Conservation (phyloP, 2,113 vertebrate genomes). For the Nanger granti region DNA sequence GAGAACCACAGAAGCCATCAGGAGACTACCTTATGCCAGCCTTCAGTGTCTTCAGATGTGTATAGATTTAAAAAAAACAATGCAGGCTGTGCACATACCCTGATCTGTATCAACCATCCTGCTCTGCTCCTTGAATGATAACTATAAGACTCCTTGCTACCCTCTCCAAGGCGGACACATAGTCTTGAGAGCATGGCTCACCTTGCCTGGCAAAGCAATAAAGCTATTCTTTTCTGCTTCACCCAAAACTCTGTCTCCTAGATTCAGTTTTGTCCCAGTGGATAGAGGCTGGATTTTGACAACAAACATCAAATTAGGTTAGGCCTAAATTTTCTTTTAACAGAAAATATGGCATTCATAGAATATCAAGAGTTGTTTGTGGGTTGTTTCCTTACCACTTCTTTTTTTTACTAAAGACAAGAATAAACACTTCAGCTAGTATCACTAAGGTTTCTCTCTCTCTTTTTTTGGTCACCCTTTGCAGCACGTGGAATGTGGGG, state of each 20-base stretch:
- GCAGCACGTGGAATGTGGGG: not conserved
- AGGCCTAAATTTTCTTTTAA: not conserved
- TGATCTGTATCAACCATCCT: not conserved
- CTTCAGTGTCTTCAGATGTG: not conserved
- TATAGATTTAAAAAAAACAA: not conserved
- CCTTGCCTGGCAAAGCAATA: not conserved
- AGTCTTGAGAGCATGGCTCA: not conserved
- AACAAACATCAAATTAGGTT: not conserved
- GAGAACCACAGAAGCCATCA: not conserved
- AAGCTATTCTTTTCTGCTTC: not conserved
- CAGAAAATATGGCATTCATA: not conserved
- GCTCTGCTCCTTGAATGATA: not conserved
- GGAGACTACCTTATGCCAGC: not conserved
- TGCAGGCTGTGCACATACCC: not conserved
- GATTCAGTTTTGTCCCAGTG: not conserved
- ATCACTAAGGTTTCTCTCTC: not conserved
- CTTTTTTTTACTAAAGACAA: not conserved
- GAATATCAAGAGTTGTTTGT: not conserved
- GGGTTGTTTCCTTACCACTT: not conserved
- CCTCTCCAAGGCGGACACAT: fast-evolving
- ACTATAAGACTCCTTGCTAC: not conserved
- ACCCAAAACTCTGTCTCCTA: not conserved
- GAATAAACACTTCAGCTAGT: not conserved
- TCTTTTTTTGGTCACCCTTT: not conserved
- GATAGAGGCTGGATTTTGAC: not conserved